phyloP scores from a whole-genome alignment of 1,140 invertebrate genomes.

The Harlomillsia oculata region DNA sequence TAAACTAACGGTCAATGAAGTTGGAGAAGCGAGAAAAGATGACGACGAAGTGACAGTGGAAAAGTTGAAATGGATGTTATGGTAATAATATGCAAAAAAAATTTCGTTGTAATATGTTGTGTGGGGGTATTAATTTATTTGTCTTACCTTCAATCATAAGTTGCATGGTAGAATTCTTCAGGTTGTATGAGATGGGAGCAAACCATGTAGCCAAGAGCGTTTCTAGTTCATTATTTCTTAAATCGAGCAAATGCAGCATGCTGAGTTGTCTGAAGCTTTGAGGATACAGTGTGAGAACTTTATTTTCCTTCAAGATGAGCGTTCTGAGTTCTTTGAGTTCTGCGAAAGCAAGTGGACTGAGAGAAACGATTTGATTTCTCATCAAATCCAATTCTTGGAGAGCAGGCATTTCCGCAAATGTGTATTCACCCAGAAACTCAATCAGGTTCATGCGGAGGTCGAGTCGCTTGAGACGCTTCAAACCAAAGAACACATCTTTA shows the following conservation, averaged over 20 bases:
- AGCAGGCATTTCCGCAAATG: slow-evolving; percentile 61
- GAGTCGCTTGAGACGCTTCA: slow-evolving; percentile 54
- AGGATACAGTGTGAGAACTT: slow-evolving; percentile 52
- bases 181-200: slow-evolving; percentile 59
- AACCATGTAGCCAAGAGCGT: slow-evolving; percentile 63
- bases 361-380: slow-evolving; percentile 56
- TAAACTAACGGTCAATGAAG: not conserved
- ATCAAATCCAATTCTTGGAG: slow-evolving; percentile 60
- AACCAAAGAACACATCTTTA: slow-evolving; percentile 55
- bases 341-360: slow-evolving; percentile 59
- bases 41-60: not conserved
- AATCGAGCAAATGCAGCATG: slow-evolving; percentile 56
- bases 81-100: no score
- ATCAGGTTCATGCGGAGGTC: slow-evolving; percentile 59
- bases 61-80: slow-evolving; percentile 3
- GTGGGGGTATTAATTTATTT: not conserved
- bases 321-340: slow-evolving; percentile 56
- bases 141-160: slow-evolving; percentile 63
- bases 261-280: slow-evolving; percentile 55
- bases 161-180: slow-evolving; percentile 58
- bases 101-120: slow-evolving; percentile 2
- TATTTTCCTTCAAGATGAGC: slow-evolving; percentile 60
- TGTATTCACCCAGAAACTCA: slow-evolving; percentile 58
- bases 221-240: slow-evolving; percentile 59
- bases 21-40: not conserved